A percentile compares a stretch with the other conserved stretches of the same genome.
These are phyloP conservation scores for Orientallactaga bullata DNA, from an alignment of 2,113 vertebrate genomes.

Conservation along the genomic window DNA sequence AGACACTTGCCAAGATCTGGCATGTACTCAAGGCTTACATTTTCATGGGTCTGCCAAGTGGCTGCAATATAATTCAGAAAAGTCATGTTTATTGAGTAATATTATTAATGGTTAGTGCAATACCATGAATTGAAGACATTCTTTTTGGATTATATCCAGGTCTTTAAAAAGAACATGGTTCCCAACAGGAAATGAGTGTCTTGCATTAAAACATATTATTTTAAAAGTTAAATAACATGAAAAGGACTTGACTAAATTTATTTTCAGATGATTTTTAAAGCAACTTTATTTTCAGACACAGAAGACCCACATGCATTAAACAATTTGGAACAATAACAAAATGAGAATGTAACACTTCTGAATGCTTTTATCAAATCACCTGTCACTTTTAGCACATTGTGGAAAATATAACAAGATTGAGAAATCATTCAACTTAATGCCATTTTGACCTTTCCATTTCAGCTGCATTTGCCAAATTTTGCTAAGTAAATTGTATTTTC, in stretches of 20 bases:
- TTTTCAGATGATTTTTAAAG: slow-evolving; percentile 27
- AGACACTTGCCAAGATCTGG: slow-evolving; percentile 64
- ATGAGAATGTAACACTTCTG: neutral
- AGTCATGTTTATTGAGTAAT: slow-evolving; percentile 78
- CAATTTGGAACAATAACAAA: slow-evolving; percentile 35
- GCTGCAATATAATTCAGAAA: slow-evolving; percentile 73
- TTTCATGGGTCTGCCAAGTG: slow-evolving; percentile 70
- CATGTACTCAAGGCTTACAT: slow-evolving; percentile 68
- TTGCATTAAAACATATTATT: slow-evolving; percentile 61
- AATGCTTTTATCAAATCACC: slow-evolving; percentile 55
- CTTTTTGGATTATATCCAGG: slow-evolving; percentile 63
- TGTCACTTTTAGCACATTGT: slow-evolving; percentile 50
- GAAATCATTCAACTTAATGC: slow-evolving; percentile 46
- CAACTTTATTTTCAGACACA: slow-evolving; percentile 5
- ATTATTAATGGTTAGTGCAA: slow-evolving; percentile 74
- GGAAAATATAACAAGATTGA: slow-evolving; percentile 33
- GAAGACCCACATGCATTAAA: neutral
- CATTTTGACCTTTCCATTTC: slow-evolving; percentile 51
- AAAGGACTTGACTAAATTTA: slow-evolving; percentile 34
- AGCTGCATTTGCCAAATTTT: slow-evolving; percentile 41
- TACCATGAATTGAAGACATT: slow-evolving; percentile 64
- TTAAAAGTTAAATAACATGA: slow-evolving; percentile 36
- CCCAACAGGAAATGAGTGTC: slow-evolving; percentile 65
- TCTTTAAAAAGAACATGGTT: slow-evolving; percentile 71
- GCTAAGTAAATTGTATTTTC: slow-evolving; percentile 26